Conservation (phyloP, 2,113 vertebrate species). For the Mohoua ochrocephala region DNA sequence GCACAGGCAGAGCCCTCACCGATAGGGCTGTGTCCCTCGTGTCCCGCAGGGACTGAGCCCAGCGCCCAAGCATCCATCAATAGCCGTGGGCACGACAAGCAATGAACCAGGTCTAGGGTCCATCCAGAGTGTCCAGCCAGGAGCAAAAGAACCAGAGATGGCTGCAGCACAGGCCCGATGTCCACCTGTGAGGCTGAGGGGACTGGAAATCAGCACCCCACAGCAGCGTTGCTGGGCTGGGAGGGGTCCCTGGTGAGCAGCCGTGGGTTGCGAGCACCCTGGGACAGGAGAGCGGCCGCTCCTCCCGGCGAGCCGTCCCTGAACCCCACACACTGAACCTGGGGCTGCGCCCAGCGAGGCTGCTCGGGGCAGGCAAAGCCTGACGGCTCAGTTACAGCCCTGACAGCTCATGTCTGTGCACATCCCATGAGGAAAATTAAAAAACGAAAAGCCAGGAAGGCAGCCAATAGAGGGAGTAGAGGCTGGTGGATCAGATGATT, state of each 20-base stretch:
- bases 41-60: neutral
- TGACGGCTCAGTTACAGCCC: neutral
- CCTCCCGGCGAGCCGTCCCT: rapidly evolving
- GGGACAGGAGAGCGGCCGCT: neutral
- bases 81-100: rapidly evolving
- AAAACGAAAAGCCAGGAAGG: neutral
- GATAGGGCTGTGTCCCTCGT: neutral
- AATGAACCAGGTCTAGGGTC: rapidly evolving
- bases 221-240: neutral
- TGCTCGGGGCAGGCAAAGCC: neutral
- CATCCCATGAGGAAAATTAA: neutral
- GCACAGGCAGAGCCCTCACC: neutral
- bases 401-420: neutral
- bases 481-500: neutral
- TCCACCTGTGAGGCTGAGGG: neutral
- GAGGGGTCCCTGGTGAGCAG: neutral
- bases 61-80: rapidly evolving
- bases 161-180: rapidly evolving
- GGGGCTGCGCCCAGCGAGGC: rapidly evolving
- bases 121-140: neutral
- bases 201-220: too few species aligned
- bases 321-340: neutral
- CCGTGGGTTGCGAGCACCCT: neutral
- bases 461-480: neutral
- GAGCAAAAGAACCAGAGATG: too few species aligned